phyloP scores from a whole-genome alignment of 2,888 invertebrate species.

The Ectobius pallidus region DNA sequence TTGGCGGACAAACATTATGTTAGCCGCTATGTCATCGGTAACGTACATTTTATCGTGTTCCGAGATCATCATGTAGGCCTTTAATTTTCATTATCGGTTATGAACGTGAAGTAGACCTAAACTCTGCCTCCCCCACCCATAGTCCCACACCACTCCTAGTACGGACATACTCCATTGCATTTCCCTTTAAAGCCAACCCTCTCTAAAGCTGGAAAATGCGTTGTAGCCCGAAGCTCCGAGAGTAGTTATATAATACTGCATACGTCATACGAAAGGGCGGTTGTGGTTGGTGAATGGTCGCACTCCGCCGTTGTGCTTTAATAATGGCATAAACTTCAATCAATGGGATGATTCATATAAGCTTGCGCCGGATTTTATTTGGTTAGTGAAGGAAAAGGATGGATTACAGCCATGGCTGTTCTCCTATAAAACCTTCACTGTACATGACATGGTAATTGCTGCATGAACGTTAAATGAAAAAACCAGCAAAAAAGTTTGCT shows the following conservation, averaged over 20 bases:
- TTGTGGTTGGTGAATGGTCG: conserved; percentile 15
- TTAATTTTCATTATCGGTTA: conserved; percentile 34
- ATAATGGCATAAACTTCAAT: conserved; percentile 21
- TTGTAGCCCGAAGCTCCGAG: neutral
- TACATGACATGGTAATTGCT: no score
- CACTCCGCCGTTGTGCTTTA: neutral
- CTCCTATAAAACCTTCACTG: no score
- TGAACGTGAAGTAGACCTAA: conserved; percentile 13
- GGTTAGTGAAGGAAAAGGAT: neutral
- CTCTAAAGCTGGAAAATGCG: neutral
- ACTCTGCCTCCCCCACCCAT: neutral
- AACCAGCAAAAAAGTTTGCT: no score
- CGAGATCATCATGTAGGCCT: conserved; percentile 22
- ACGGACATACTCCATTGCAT: neutral
- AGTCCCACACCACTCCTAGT: neutral
- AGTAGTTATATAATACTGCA: neutral
- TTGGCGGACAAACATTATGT: neutral
- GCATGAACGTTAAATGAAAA: no score
- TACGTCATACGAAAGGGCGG: neutral
- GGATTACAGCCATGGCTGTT: neutral
- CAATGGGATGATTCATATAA: conserved; percentile 5
- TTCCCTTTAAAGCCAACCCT: neutral
- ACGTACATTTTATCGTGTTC: conserved; percentile 23
- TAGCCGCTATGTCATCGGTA: conserved; percentile 9
- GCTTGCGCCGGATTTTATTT: neutral